A percentile compares a stretch with the other conserved stretches of the same genome.
Evolutionary conservation across 2,113 vertebrate genomes (phyloP).

Genomic region (Elephantulus edwardii): DNA sequence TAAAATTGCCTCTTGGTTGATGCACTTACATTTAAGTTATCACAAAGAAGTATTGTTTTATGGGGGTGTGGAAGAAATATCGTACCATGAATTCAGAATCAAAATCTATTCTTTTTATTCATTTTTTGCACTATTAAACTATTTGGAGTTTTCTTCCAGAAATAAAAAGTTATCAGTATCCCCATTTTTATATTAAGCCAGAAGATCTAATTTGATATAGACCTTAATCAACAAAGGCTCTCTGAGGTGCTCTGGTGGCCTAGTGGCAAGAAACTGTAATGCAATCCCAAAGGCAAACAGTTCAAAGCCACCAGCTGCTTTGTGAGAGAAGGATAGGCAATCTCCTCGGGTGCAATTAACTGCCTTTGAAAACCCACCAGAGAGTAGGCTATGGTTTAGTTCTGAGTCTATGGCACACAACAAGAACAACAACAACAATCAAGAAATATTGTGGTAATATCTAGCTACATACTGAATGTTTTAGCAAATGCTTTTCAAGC

Average conservation of each 20-base stretch:
- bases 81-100: constrained; percentile 22
- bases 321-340: too few relatives aligned
- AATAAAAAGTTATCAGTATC: background rate
- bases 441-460: too few relatives aligned
- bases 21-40: background rate
- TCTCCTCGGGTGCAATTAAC: too few relatives aligned
- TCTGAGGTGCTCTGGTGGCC: too few relatives aligned
- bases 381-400: too few relatives aligned
- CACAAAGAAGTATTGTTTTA: background rate
- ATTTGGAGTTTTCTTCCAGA: background rate
- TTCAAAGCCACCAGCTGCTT: too few relatives aligned
- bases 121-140: background rate
- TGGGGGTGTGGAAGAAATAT: background rate
- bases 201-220: background rate
- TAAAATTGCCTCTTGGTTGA: background rate
- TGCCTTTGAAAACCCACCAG: too few relatives aligned
- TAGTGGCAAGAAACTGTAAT: too few relatives aligned
- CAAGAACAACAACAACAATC: too few relatives aligned
- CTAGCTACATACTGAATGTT: background rate
- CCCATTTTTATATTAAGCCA: background rate
- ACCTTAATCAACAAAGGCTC: background rate
- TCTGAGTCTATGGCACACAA: too few relatives aligned
- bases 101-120: background rate
- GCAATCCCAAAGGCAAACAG: too few relatives aligned
- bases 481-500: background rate